phyloP scores from a whole-genome alignment of 2,797 vertebrate genomes.

The Muscicapa striata region DNA sequence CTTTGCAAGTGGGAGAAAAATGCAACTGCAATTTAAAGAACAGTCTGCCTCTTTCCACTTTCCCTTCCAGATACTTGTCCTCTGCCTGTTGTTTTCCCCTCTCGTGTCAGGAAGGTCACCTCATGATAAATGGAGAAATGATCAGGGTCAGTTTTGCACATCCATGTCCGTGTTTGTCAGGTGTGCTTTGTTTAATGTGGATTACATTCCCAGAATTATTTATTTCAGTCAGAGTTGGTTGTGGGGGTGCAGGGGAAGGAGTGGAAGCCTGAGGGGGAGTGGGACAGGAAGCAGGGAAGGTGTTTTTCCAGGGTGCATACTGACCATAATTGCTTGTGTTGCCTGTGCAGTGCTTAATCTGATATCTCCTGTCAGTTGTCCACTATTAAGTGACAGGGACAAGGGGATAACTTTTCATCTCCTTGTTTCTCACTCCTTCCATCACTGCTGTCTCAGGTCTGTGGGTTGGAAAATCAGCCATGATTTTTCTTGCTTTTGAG shows the following conservation, averaged over 20 bases:
- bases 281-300: not conserved
- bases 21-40: not conserved
- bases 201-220: not conserved
- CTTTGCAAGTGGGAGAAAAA: not conserved
- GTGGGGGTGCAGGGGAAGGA: fast-evolving
- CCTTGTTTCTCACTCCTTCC: not conserved
- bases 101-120: not conserved
- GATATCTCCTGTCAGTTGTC: not conserved
- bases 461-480: not conserved
- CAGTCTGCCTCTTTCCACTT: not conserved
- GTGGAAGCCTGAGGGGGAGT: not conserved
- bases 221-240: not conserved
- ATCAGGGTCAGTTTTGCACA: fast-evolving
- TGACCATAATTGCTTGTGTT: not conserved
- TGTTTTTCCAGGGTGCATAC: not conserved
- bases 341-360: not conserved
- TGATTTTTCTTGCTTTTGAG: not conserved
- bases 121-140: not conserved
- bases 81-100: not conserved
- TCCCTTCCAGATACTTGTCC: not conserved
- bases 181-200: not conserved
- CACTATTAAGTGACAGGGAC: not conserved
- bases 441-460: not conserved
- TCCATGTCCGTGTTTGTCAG: not conserved
- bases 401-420: not conserved